Conservation (phyloP, 2,888 invertebrate species). For the Polyommatus iphigenia region DNA sequence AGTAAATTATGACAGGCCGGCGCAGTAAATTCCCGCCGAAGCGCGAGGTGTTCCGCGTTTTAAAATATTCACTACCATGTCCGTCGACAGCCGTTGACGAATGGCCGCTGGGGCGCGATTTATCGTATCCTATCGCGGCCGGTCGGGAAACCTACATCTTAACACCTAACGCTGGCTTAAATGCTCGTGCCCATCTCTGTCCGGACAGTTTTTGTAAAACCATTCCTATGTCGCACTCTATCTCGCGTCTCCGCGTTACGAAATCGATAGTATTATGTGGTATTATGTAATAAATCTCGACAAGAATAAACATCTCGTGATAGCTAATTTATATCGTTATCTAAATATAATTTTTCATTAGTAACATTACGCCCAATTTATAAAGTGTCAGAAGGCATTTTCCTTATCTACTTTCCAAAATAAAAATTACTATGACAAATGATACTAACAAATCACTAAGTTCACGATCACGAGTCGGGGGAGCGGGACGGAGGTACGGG, state of each 20-base stretch:
- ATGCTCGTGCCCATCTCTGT: not conserved
- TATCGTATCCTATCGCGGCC: conserved; percentile 37
- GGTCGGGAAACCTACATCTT: conserved; percentile 30
- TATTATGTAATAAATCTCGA: conserved; percentile 12
- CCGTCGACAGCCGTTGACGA: conserved; percentile 37
- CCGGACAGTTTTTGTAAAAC: conserved; percentile 15
- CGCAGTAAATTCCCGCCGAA: conserved; percentile 38
- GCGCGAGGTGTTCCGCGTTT: conserved; percentile 37
- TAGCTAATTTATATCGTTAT: conserved; percentile 31
- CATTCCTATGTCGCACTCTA: not conserved
- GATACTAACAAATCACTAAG: conserved; percentile 53
- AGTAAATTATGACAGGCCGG: conserved; percentile 37
- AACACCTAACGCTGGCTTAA: not conserved
- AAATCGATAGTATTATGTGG: not conserved
- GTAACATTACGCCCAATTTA: conserved; percentile 49
- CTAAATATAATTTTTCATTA: conserved; percentile 34
- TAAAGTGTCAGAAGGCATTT: conserved; percentile 63
- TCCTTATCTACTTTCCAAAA: conserved; percentile 58
- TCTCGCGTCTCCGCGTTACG: conserved; percentile 4
- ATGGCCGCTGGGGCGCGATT: conserved; percentile 38
- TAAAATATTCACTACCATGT: conserved; percentile 38
- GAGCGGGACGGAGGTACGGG: conserved; percentile 43
- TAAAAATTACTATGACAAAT: conserved; percentile 68
- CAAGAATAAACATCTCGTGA: conserved; percentile 30
- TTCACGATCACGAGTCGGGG: conserved; percentile 50